Conservation (phyloP, 2,113 vertebrate species). For the Lamprologus lemairii region DNA sequence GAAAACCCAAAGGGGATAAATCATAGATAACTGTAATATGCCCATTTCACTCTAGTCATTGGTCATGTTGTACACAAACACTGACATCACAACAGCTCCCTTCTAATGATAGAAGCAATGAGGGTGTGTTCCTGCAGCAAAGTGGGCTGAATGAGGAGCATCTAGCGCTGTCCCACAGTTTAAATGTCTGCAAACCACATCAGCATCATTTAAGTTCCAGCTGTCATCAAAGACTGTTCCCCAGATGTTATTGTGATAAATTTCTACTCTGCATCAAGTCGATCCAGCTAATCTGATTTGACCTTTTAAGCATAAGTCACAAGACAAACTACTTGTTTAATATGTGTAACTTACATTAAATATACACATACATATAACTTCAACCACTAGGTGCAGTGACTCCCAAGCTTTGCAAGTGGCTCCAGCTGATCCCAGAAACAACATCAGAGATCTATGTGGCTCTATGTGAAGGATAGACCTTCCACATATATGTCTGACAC, state of each 20-base stretch:
- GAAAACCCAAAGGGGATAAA: neutral
- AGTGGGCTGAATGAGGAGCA: rapidly evolving
- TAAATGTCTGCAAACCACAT: rapidly evolving
- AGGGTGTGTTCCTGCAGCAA: neutral
- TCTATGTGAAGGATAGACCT: neutral
- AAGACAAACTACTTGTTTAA: neutral
- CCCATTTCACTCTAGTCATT: neutral
- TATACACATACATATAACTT: neutral
- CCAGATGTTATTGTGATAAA: neutral
- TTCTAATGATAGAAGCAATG: neutral
- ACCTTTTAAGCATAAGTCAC: neutral
- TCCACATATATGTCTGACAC: neutral
- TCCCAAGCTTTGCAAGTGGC: neutral
- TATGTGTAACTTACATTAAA: neutral
- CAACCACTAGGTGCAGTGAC: neutral
- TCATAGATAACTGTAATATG: rapidly evolving
- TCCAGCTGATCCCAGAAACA: neutral
- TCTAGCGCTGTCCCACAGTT: neutral
- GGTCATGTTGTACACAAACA: neutral
- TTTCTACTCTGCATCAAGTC: neutral
- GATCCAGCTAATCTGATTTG: neutral
- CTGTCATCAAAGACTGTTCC: neutral
- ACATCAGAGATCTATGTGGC: neutral
- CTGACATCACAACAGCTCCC: neutral
- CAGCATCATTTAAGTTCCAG: neutral